Evolutionary conservation across 2,888 invertebrate species (phyloP), one percentile per base, ranked within the genome.

Genomic region (Oeneis ivallda): DNA sequence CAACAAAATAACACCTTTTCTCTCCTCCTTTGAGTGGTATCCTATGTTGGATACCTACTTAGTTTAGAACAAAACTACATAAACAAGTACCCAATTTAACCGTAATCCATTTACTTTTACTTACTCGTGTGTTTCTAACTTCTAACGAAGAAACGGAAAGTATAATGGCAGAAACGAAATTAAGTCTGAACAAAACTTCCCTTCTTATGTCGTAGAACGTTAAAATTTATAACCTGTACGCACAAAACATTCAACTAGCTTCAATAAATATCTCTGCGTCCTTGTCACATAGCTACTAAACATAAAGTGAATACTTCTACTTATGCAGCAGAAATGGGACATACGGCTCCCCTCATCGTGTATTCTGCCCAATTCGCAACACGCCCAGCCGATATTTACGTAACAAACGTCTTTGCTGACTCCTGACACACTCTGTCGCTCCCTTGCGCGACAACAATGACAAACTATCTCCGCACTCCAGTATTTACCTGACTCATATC

Each of bases 351-450:
- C 86, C 89, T 89, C 86, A 89, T 89, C 87, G 82, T 81, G 85
- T 89, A 89, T 89, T 90, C 89, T 80, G 85, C 85, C 85, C 88
- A 83, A 89, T 86, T 86, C 87, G 83, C 85, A 84, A 88, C 87
- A 89, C 89, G 86, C 88, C 87, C 84, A 83, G 84, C 81, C 85
- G 85, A 87, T 89, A 88, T 90, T 89, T 89, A 88, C 86, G 87
- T 88, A 87, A 86, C 85, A 85, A 84, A 82, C 86, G 85, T 81
- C 82, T 83, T 76, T 79, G 83, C 85, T 84, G 85, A 86, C 87
- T 88, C 81, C 82, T 87, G 85, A 85, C 86, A 83, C 82, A 81
- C 81, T 81, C 80, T 82, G 81, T 75, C 74, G 70, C 82, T 83
- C 76, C 68, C 58, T 56, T 57, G 61, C 63, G 64, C 65, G 66